Evolutionary conservation across 2,888 invertebrate species (phyloP), one percentile per base, ranked within the genome.

Genomic region (Mechanitis messenoides): DNA sequence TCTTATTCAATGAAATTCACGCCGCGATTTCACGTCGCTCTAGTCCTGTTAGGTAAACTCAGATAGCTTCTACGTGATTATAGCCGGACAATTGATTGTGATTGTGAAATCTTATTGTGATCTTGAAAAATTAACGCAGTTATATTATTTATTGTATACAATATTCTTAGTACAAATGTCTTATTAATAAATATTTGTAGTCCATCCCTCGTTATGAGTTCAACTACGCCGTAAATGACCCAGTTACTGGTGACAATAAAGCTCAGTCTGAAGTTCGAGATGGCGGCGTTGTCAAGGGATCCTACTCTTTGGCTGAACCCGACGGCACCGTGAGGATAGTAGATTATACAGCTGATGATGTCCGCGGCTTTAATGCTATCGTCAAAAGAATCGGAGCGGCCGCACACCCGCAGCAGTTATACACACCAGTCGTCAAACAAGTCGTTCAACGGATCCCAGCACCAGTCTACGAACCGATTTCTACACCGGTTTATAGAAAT

Each of bases 181-280:
- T 42, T 38, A 38, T 7, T 38, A 20, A 42, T 42, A 42, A 42
- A 42, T 42, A 3, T 56, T 72, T 69, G 0, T 79, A 90, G 90
- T 77, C 84, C 50, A 72, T 82, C 64, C 90, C 89, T 20, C 81
- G 80, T 59, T 91, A 90, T 73, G 83, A 81, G 64, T 91, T 89
- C 76, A 86, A 89, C 77, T 91, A 91, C 71, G 88, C 87, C 38
- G 90, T 91, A 28, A 85, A 78, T 72, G 91, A 91, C 69, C 88
- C 90, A 2, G 64, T 75, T 61, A 90, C 90, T 33, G 91, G 90
- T 62, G 91, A 90, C 77, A 77, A 85, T 67, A 91, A 91, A 66
- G 80, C 85, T 7, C 91, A 91, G 68, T 75, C 76, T 2, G 91
- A 91, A 69, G 72, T 80, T 20, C 84, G 91, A 56, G 85, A 85